Base-by-base conservation (phyloP, 2,888 invertebrate species). In the Aphodius sticticus region DNA sequence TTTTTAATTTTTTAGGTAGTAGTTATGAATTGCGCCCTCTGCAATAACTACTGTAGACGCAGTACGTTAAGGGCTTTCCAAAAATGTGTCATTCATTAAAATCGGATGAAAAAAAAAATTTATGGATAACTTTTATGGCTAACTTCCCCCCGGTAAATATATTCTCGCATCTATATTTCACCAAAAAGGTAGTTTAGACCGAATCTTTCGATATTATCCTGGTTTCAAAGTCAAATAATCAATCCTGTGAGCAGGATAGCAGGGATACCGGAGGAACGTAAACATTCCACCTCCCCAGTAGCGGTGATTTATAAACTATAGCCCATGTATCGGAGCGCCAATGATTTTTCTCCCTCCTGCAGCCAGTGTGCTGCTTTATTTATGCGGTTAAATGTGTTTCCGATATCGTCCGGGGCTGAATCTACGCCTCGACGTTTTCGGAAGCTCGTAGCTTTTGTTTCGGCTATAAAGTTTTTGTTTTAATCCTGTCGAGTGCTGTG, bases 311-410 rank as follows among this genome's bases (percentile, higher is more conserved):
- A 53, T 53, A 53, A 53, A 53, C 53, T 53, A 5, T 53, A 53
- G 53, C 3, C 53, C 6, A 53, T 53, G 53, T 53, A 53, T 53
- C 53, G 53, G 53, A 7, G 6, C 53, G 53, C 53, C 53, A 53
- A 53, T 53, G 53, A 53, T 53, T 53, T 53, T 53, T 53, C 53
- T 53, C 12, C 53, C 53, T 5, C 53, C 53, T 1, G 12, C 7
- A 53, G 7, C 53, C 53, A 53, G 53, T 12, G 53, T 12, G 53
- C 53, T 53, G 53, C 53, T 53, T 53, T 53, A 53, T 53, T 53
- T 53, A 53, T 53, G 53, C 53, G 53, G 53, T 53, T 53, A 53
- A 53, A 53, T 53, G 53, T 53, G 53, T 53, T 53, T 53, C 53
- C 53, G 53, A 53, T 53, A 53, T 53, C 53, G 53, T 7, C 53